Evolutionary conservation across 2,797 vertebrate genomes (phyloP).

Genomic region (Lepus oiostolus): DNA sequence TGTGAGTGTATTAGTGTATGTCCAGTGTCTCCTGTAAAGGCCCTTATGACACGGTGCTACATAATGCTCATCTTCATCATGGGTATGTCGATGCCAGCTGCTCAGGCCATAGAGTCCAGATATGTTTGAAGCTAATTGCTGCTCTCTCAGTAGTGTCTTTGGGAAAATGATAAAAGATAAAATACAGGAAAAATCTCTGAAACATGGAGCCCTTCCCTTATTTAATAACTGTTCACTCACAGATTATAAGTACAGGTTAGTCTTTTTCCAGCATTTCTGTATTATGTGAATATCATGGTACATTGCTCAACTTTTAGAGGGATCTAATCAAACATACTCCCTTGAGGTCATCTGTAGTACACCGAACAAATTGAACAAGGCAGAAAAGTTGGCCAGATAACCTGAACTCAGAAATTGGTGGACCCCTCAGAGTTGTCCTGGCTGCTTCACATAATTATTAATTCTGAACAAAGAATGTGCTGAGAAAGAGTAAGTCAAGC

Average conservation of each 20-base stretch:
- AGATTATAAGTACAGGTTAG: conserved; percentile 23
- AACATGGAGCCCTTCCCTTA: neutral
- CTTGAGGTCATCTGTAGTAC: neutral
- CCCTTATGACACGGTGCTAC: neutral
- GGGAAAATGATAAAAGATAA: neutral
- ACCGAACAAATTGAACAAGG: conserved; percentile 19
- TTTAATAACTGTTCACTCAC: conserved; percentile 1
- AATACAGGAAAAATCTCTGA: conserved; percentile 26
- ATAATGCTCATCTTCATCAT: conserved; percentile 68
- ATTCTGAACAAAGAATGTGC: conserved; percentile 18
- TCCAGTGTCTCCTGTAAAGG: conserved; percentile 54
- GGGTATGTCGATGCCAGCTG: conserved; percentile 11
- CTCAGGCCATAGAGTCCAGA: conserved; percentile 72
- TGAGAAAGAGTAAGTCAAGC: neutral
- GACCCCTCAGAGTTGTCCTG: neutral
- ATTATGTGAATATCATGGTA: neutral
- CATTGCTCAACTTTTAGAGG: neutral
- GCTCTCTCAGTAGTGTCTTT: neutral
- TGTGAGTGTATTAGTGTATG: conserved; percentile 79
- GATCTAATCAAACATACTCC: neutral
- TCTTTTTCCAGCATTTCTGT: conserved; percentile 28
- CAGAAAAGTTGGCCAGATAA: neutral
- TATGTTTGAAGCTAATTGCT: conserved; percentile 57
- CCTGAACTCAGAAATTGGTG: conserved; percentile 42
- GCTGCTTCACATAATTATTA: conserved; percentile 27